A percentile compares a stretch with the other conserved stretches of the same genome.
Evolutionary conservation across 2,113 vertebrate genomes (phyloP).

Genomic region (Lota lota): DNA sequence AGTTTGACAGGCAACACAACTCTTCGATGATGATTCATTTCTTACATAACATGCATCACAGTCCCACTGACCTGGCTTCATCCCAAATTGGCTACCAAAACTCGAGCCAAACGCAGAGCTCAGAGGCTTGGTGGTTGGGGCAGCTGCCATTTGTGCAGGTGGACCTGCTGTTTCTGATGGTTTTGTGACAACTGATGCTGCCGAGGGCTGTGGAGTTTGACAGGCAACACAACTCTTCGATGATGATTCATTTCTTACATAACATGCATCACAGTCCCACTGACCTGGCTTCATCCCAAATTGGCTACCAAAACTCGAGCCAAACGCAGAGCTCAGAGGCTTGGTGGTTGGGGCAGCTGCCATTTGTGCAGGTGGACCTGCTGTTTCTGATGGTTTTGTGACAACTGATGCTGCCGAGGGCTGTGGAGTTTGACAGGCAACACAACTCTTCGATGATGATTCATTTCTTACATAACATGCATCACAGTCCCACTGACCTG

Average conservation of each 20-base stretch:
- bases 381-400: background rate
- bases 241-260: conserved; percentile 68
- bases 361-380: background rate
- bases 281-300: conserved; percentile 65
- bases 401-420: conserved; percentile 21
- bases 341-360: conserved; percentile 14
- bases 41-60: conserved; percentile 72
- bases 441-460: conserved; percentile 68
- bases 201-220: conserved; percentile 42
- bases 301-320: conserved; percentile 61
- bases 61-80: conserved; percentile 75
- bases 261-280: conserved; percentile 79
- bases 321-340: conserved; percentile 1
- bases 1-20: conserved; percentile 73
- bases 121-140: conserved; percentile 5
- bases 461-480: conserved; percentile 74
- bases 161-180: background rate
- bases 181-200: conserved; percentile 17
- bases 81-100: conserved; percentile 64
- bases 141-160: background rate
- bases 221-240: conserved; percentile 75
- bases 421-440: conserved; percentile 65
- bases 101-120: conserved; percentile 6
- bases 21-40: conserved; percentile 71
- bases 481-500: conserved; percentile 77